Evolutionary conservation across 2,888 invertebrate species (phyloP), one percentile per base, ranked within the genome.

Genomic region (Ligdia adustata): DNA sequence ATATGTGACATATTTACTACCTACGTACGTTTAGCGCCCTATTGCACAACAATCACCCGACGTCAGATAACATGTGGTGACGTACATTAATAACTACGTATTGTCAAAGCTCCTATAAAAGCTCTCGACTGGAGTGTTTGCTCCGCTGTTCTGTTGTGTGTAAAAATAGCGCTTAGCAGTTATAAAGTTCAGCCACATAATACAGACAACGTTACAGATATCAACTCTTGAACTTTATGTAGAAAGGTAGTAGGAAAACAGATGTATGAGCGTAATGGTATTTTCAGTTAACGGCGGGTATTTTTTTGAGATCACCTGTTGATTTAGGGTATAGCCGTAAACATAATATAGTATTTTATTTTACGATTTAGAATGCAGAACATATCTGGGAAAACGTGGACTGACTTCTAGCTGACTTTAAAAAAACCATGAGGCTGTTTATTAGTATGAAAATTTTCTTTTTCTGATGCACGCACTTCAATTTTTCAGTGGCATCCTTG

Each of bases 131-230:
- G 32, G 34, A 54, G 59, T 55, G 52, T 52, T 47, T 54, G 37
- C 29, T 46, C 27, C 46, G 37, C 34, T 28, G 28, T 51, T 44
- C 32, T 44, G 52, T 47, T 37, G 37, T 9, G 39, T 39, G 40
- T 43, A 52, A 55, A 56, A 61, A 57, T 57, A 57, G 26, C 42
- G 29, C 43, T 45, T 47, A 52, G 41, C 35, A 43, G 46, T 34
- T 52, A 55, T 44, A 53, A 44, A 55, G 49, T 55, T 55, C 61
- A 60, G 57, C 52, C 64, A 68, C 57, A 63, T 58, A 68, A 74
- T 80, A 56, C 56, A 65, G 72, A 74, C 74, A 72, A 65, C 67
- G 69, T 63, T 62, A 59, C 50, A 11, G 27, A 4, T 4, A 26
- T 20, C 22, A 9, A 40, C 15, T 7, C 18, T 7, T 2, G 1